These are phyloP conservation scores for Cantharis nigra DNA, from an alignment of 2,888 invertebrate genomes.

Conservation along the genomic window DNA sequence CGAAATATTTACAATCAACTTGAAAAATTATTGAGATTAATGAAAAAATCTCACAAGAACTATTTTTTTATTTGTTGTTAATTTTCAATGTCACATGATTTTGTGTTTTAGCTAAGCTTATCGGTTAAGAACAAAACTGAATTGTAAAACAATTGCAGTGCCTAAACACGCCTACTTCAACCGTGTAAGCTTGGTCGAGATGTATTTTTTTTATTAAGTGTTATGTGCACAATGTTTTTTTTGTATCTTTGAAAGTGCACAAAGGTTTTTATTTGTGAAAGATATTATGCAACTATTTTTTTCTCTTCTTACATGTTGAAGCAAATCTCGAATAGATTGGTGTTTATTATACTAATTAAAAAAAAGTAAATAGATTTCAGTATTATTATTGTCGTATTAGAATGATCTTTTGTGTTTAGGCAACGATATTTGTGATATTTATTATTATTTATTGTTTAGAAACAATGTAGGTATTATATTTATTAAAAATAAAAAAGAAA, in stretches of 20 bases:
- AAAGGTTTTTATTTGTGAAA: neutral
- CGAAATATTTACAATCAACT: neutral
- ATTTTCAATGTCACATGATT: neutral
- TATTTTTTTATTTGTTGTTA: neutral
- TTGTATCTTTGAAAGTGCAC: neutral
- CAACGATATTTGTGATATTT: conserved; percentile 46
- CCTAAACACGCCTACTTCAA: neutral
- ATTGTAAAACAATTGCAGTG: neutral
- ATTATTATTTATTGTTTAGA: conserved; percentile 34
- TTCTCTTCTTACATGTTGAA: conserved; percentile 4
- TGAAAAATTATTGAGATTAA: neutral
- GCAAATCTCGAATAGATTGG: neutral
- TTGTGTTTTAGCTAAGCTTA: neutral
- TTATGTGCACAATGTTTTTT: neutral
- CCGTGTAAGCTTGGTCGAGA: neutral
- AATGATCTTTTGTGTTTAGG: conserved; percentile 28
- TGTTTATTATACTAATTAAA: neutral
- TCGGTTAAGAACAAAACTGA: neutral
- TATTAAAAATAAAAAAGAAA: neutral
- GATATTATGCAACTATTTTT: neutral
- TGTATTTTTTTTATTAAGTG: neutral
- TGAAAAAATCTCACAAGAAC: neutral
- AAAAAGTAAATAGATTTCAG: conserved; percentile 10
- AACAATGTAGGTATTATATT: conserved; percentile 16
- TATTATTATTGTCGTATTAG: conserved; percentile 21